These are phyloP conservation scores for Gari tellinella DNA, from an alignment of 2,888 invertebrate genomes.

Conservation along the genomic window DNA sequence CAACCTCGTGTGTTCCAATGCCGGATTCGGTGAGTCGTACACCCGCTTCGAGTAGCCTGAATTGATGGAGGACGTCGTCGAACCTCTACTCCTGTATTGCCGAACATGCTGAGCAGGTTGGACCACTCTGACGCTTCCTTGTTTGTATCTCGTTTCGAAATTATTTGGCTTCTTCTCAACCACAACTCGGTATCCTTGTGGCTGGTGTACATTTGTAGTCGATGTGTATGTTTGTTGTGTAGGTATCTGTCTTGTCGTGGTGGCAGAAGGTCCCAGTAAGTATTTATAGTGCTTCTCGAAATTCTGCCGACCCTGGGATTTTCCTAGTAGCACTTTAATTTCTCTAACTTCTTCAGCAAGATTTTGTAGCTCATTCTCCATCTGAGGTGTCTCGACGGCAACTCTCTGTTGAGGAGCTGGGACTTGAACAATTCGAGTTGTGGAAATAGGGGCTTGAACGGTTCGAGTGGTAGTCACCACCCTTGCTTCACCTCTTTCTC, in stretches of 20 bases:
- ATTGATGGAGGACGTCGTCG: neutral
- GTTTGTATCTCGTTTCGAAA: too few species aligned
- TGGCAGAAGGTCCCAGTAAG: neutral
- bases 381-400: conserved; percentile 6
- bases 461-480: neutral
- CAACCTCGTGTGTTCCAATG: neutral
- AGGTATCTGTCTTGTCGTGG: neutral
- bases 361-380: conserved; percentile 40
- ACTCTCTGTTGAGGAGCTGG: too few species aligned
- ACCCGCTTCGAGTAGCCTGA: conserved; percentile 21
- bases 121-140: too few species aligned
- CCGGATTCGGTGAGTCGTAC: conserved; percentile 28
- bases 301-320: conserved; percentile 28
- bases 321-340: conserved; percentile 41
- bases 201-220: too few species aligned
- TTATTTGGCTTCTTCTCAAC: too few species aligned
- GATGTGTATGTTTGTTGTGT: conserved; percentile 1
- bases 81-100: neutral
- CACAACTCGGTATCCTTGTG: too few species aligned
- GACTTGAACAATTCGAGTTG: neutral
- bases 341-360: conserved; percentile 52
- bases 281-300: conserved; percentile 44
- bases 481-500: neutral
- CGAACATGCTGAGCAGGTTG: too few species aligned
- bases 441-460: conserved; percentile 5